phyloP scores from a whole-genome alignment of 1,140 invertebrate genomes.

The honey bee (Apis mellifera) region Amel_HAv3.1 CM009945.2:4504001-4504500 shows the following conservation, averaged over 20 bases:
- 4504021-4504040: constrained; percentile 53
- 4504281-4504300: constrained; percentile 46
- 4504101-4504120: constrained; percentile 40
- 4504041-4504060: background rate
- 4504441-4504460: too few relatives aligned
- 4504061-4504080: constrained; percentile 39
- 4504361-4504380: background rate
- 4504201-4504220: constrained; percentile 78
- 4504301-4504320: background rate
- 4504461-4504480: too few relatives aligned
- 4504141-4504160: constrained; percentile 11
- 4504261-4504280: constrained; percentile 75
- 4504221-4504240: constrained; percentile 79
- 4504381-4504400: background rate
- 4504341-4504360: background rate
- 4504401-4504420: background rate
- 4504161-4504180: constrained; percentile 65
- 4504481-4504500: too few relatives aligned
- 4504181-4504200: constrained; percentile 63
- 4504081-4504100: constrained; percentile 66
- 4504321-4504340: constrained; percentile 17
- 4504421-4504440: too few relatives aligned
- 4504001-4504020: background rate
- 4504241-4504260: constrained; percentile 78
- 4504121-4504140: constrained; percentile 50